Base-by-base conservation (phyloP, 2,113 vertebrate genomes). In the Petrocephalus microphthalmus region DNA sequence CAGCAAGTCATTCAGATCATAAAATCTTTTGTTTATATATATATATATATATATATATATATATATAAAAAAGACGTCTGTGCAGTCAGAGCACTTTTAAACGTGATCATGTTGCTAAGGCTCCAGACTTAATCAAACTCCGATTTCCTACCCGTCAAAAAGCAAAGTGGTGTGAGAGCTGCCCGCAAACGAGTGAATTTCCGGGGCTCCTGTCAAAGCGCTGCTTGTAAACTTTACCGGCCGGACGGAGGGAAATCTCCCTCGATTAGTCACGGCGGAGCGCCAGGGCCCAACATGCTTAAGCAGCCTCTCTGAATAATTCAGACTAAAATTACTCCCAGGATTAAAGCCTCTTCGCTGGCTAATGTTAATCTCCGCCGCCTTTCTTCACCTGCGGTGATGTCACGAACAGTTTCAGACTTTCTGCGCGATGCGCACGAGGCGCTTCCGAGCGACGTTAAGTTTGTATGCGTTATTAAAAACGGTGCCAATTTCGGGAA, bases 301-400 rank as follows among this genome's bases (percentile, higher is more conserved):
- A 85, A 85, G 84, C 84, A 56, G n/a, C 51, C 84, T 85, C 52
- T 45, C 85, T 86, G 85, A 86, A 86, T 86, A 86, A 86, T 86
- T 86, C 85, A 86, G 54, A 86, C 85, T 64, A 57, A 86, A 85
- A 86, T 86, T 64, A 60, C 85, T 86, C 53, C 54, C 42, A 64
- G 85, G 85, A 86, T 86, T 86, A 86, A 86, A 60, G 33, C 20
- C 37, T 64, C 54, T 51, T 86, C 85, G 33, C 85, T 85, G 49
- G 84, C 52, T 85, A 56, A 56, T 85, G 49, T 85, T 85, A 85
- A 85, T 85, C 84, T 85, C 49, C 52, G 52, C 52, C 5, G 84
- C 84, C 84, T 85, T 85, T 85, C 84, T 86, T 86, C 56, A 86
- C 85, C 85, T 57, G 85, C 56, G 33, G 54, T 60, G 85, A 86